Conservation (phyloP, 1,140 invertebrate genomes). For the Nomia melanderi region DNA sequence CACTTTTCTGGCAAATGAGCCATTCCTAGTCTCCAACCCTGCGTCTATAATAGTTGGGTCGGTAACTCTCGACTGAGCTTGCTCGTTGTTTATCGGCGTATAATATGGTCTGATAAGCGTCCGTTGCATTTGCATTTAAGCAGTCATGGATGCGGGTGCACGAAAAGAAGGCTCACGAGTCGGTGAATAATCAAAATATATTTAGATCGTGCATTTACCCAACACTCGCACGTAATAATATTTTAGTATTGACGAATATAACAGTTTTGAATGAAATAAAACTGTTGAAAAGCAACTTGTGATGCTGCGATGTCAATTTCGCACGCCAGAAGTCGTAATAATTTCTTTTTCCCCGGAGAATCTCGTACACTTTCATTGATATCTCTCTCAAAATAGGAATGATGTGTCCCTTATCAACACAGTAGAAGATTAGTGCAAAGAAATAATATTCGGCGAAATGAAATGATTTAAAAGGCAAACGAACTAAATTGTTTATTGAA, state of each 20-base stretch:
- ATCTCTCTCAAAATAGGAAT: constrained; percentile 1
- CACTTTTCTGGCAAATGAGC: constrained; percentile 21
- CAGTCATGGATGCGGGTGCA: constrained; percentile 32
- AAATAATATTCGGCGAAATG: background rate
- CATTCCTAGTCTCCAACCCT: constrained; percentile 21
- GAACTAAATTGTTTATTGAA: background rate
- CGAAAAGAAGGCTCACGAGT: background rate
- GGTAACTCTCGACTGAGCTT: constrained; percentile 7
- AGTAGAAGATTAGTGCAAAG: background rate
- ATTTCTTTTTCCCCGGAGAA: background rate
- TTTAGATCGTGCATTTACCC: no score
- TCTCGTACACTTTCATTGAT: background rate
- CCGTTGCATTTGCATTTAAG: constrained; percentile 47
- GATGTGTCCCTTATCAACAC: background rate
- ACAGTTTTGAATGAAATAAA: no score
- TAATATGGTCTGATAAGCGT: constrained; percentile 32
- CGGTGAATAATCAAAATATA: no score
- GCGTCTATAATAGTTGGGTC: background rate
- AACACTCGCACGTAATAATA: no score
- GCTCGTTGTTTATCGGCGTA: constrained; percentile 23
- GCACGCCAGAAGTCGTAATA: no score
- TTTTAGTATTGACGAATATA: no score
- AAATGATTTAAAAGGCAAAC: background rate
- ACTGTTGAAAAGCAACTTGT: no score
- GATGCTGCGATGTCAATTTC: no score